Evolutionary conservation across 2,113 vertebrate species (phyloP).

Genomic region (Lepus americanus): DNA sequence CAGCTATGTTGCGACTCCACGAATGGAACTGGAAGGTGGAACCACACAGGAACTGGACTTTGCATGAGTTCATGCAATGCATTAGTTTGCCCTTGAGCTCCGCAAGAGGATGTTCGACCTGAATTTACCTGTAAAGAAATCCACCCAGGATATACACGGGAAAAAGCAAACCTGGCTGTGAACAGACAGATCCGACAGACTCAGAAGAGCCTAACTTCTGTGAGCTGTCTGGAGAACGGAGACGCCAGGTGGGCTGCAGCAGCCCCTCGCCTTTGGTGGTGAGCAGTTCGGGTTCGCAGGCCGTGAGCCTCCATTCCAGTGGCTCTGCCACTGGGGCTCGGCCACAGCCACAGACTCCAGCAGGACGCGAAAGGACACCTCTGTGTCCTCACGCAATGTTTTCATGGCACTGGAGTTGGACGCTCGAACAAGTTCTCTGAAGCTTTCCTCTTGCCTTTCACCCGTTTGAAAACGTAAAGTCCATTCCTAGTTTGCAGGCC

Average conservation of each 20-base stretch:
- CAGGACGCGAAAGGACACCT: rapidly evolving
- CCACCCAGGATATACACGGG: neutral
- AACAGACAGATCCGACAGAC: neutral
- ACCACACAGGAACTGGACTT: too few species aligned
- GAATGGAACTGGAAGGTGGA: neutral
- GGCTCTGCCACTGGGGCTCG: rapidly evolving
- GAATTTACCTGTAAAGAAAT: neutral
- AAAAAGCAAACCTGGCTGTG: neutral
- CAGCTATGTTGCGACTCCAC: rapidly evolving
- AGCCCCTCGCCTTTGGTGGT: rapidly evolving
- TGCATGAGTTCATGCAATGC: neutral
- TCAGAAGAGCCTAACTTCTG: neutral
- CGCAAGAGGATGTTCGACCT: neutral
- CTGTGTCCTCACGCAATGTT: rapidly evolving
- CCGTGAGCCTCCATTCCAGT: rapidly evolving
- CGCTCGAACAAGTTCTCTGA: neutral
- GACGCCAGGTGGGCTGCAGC: rapidly evolving
- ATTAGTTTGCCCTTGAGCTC: neutral
- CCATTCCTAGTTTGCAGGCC: too few species aligned
- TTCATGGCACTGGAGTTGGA: neutral
- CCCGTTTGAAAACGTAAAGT: neutral
- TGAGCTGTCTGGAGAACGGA: rapidly evolving
- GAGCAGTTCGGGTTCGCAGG: rapidly evolving
- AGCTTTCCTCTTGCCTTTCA: neutral
- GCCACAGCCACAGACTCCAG: neutral